These are phyloP conservation scores for Drosophila bifasciata DNA, from an alignment of 1,140 invertebrate genomes.

Conservation along the genomic window DNA sequence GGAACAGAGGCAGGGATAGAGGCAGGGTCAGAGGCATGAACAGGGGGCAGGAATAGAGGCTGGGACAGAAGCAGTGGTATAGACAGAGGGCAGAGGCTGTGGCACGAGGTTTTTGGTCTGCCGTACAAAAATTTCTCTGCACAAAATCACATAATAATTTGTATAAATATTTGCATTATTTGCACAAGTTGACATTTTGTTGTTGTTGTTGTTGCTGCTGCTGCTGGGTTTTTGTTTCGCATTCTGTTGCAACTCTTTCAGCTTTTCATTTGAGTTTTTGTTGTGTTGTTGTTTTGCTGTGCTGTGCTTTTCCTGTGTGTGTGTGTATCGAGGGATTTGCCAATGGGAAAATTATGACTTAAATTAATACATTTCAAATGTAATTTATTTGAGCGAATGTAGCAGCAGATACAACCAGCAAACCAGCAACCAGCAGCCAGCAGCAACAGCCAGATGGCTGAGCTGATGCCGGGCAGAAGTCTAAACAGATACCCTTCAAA, in stretches of 20 bases:
- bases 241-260: conserved; percentile 34
- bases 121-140: too few species aligned
- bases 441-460: neutral
- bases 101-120: too few species aligned
- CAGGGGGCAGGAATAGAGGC: too few species aligned
- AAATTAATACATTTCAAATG: conserved; percentile 64
- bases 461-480: too few species aligned
- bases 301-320: conserved; percentile 6
- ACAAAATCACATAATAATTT: conserved; percentile 74
- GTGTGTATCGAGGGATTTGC: conserved; percentile 57
- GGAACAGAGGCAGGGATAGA: too few species aligned
- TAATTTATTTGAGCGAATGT: conserved; percentile 49
- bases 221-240: too few species aligned
- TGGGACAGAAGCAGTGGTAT: too few species aligned
- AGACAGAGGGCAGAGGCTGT: too few species aligned
- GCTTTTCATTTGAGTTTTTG: conserved; percentile 44
- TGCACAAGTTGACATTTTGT: conserved; percentile 48
- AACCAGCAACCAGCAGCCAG: too few species aligned
- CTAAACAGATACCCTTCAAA: too few species aligned
- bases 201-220: conserved; percentile 33
- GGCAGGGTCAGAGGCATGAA: too few species aligned
- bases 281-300: conserved; percentile 22
- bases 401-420: conserved; percentile 20
- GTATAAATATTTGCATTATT: conserved; percentile 77
- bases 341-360: conserved; percentile 65